A percentile compares a stretch with the other conserved stretches of the same genome.
phyloP scores from a whole-genome alignment of 2,113 vertebrate genomes.

The Nannospalax galili region DNA sequence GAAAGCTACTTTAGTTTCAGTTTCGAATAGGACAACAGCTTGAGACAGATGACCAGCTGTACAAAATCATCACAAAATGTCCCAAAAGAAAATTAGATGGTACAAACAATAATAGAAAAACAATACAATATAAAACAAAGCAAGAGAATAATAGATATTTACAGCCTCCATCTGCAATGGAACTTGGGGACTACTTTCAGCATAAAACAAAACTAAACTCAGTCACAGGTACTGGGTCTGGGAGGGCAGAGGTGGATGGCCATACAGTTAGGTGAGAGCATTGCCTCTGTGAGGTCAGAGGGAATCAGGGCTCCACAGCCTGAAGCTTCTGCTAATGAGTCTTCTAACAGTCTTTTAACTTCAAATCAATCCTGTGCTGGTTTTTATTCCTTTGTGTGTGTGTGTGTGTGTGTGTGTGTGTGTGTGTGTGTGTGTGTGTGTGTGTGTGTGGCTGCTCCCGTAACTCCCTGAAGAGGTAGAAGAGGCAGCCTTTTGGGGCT shows the following conservation, averaged over 20 bases:
- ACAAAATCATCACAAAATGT: conserved; percentile 71
- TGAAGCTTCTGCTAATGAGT: conserved; percentile 79
- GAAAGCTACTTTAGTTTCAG: conserved; percentile 44
- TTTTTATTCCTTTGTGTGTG: too few relatives aligned
- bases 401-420: too few relatives aligned
- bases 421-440: too few relatives aligned
- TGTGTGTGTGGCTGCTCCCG: too few relatives aligned
- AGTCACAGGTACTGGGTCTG: conserved; percentile 77
- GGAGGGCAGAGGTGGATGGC: conserved; percentile 77
- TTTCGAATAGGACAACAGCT: conserved; percentile 67
- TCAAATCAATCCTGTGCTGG: too few relatives aligned
- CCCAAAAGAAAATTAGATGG: conserved; percentile 65
- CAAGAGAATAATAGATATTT: conserved; percentile 71
- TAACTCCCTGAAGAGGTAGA: too few relatives aligned
- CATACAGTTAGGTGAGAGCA: conserved; percentile 53
- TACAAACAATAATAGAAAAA: conserved; percentile 72
- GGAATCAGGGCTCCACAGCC: conserved; percentile 78
- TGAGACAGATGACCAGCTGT: conserved; percentile 65
- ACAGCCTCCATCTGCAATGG: conserved; percentile 73
- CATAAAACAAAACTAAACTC: conserved; percentile 70
- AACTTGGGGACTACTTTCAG: conserved; percentile 69
- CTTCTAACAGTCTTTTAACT: conserved; percentile 90
- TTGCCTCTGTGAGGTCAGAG: conserved; percentile 77
- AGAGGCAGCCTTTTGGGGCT: too few relatives aligned
- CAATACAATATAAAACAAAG: conserved; percentile 71